A percentile compares a stretch with the other conserved stretches of the same genome.
Evolutionary conservation across 2,113 vertebrate genomes (phyloP).

Genomic region (Poicephalus meyeri): DNA sequence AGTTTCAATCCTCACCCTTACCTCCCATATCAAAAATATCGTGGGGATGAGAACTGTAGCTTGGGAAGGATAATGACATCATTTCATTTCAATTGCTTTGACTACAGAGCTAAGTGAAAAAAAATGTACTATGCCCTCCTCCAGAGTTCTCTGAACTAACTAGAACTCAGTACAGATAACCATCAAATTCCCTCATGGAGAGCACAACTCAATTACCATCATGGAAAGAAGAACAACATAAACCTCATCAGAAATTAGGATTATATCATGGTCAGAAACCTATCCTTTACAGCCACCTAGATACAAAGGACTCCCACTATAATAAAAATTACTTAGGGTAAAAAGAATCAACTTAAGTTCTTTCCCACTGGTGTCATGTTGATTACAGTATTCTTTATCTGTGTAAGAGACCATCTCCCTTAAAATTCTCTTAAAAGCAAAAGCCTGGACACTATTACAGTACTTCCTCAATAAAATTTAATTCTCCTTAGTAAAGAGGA

Average conservation of each 20-base stretch:
- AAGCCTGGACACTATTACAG: background rate
- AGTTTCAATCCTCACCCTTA: background rate
- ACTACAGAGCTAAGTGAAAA: background rate
- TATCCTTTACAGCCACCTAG: background rate
- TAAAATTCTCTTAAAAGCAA: background rate
- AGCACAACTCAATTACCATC: background rate
- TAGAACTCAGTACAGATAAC: background rate
- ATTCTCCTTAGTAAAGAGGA: background rate
- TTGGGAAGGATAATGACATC: background rate
- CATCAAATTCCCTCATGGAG: background rate
- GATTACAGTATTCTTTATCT: background rate
- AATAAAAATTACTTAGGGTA: background rate
- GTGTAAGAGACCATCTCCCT: background rate
- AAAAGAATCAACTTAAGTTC: background rate
- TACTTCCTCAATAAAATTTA: background rate
- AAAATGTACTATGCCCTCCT: background rate
- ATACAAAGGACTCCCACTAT: background rate
- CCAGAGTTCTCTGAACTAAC: background rate
- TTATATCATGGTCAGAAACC: background rate
- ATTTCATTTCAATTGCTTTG: background rate
- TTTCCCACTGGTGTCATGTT: background rate
- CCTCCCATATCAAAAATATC: background rate
- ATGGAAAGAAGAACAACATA: background rate
- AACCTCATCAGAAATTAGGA: background rate
- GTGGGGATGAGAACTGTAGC: background rate